A percentile compares a stretch with the other conserved stretches of the same genome.
Evolutionary conservation across 2,888 invertebrate species (phyloP).

Genomic region (Arge pagana): DNA sequence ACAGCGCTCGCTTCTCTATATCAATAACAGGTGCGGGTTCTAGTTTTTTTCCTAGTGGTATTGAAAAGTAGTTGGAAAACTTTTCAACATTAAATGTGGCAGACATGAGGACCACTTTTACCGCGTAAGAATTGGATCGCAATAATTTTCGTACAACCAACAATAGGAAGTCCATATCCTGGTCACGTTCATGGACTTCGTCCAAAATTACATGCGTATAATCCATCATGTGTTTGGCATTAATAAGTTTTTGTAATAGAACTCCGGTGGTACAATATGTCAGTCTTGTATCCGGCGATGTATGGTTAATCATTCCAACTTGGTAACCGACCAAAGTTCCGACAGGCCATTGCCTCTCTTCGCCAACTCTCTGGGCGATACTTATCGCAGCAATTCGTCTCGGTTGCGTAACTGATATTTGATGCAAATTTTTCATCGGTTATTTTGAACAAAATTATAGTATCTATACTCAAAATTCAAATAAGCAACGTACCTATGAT

Average conservation of each 20-base stretch:
- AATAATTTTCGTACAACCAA: constrained; percentile 81
- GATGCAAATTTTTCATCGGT: no score
- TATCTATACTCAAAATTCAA: no score
- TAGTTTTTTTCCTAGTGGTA: constrained; percentile 50
- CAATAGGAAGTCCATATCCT: constrained; percentile 89
- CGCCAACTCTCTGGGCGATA: constrained; percentile 81
- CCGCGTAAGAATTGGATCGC: constrained; percentile 67
- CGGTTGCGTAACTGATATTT: constrained; percentile 89
- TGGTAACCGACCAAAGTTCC: constrained; percentile 89
- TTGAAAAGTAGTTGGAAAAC: constrained; percentile 73
- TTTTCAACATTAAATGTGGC: constrained; percentile 82
- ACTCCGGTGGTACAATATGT: constrained; percentile 90
- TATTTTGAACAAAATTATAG: no score
- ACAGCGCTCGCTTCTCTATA: constrained; percentile 62
- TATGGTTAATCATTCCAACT: constrained; percentile 72
- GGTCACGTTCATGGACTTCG: constrained; percentile 92
- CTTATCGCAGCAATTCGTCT: constrained; percentile 91
- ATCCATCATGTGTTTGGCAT: constrained; percentile 70
- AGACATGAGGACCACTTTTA: constrained; percentile 87
- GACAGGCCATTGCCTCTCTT: constrained; percentile 81
- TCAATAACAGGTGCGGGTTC: constrained; percentile 64
- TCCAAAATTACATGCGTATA: constrained; percentile 91
- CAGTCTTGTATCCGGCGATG: constrained; percentile 72
- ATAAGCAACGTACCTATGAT: constrained; percentile 65
- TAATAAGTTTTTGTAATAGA: constrained; percentile 77